Conservation (phyloP, 1,140 invertebrate species). For the Tetramorium alpestre region DNA sequence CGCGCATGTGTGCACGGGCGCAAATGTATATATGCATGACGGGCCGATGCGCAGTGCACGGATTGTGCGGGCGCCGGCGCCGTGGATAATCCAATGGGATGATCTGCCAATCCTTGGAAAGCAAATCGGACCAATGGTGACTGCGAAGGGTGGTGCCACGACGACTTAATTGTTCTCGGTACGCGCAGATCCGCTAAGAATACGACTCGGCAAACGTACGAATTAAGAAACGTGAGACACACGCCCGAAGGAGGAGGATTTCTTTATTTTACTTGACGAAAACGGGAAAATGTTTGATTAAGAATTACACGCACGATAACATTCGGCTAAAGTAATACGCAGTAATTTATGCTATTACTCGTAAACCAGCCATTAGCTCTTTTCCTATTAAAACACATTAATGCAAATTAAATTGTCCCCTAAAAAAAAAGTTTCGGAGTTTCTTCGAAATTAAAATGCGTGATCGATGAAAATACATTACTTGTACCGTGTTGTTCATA, state of each 20-base stretch:
- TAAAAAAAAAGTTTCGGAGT: neutral
- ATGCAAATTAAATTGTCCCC: neutral
- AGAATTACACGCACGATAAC: neutral
- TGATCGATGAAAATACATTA: neutral
- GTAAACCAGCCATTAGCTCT: neutral
- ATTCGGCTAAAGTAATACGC: neutral
- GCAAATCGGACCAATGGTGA: slow-evolving; percentile 78
- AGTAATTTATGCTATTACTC: neutral
- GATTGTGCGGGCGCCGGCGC: slow-evolving; percentile 80
- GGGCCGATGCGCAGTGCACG: slow-evolving; percentile 68
- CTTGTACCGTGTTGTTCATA: neutral
- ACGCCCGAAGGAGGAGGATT: neutral
- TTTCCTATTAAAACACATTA: neutral
- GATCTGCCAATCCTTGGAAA: slow-evolving; percentile 83
- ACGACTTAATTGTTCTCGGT: slow-evolving; percentile 60
- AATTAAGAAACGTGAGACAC: neutral
- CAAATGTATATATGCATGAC: neutral
- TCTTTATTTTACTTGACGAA: neutral
- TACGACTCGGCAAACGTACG: slow-evolving; percentile 15
- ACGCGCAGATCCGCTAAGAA: slow-evolving; percentile 5
- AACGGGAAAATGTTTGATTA: neutral
- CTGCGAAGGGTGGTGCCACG: slow-evolving; percentile 70
- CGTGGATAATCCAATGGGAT: slow-evolving; percentile 85
- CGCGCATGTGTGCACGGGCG: neutral
- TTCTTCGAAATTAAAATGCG: neutral